Conservation (phyloP, 2,797 vertebrate genomes). For the Gambelia wislizenii region DNA sequence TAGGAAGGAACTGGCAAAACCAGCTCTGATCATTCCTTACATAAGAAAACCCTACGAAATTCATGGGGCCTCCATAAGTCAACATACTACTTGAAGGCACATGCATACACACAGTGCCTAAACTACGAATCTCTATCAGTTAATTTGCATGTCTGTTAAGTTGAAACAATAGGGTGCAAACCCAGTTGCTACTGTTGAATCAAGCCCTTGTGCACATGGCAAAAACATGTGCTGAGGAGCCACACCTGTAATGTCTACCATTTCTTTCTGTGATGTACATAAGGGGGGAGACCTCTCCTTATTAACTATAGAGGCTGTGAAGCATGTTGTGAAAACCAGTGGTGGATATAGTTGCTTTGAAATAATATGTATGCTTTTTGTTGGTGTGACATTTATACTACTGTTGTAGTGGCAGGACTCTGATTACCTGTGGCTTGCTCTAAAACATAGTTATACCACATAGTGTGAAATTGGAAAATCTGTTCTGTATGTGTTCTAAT, state of each 20-base stretch:
- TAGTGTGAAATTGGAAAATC: constrained; percentile 92
- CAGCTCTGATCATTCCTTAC: too few relatives aligned
- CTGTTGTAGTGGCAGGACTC: constrained; percentile 45
- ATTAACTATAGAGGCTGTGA: constrained; percentile 35
- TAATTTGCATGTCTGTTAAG: not conserved
- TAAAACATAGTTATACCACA: constrained; percentile 65
- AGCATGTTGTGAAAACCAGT: constrained; percentile 12
- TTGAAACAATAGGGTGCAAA: not conserved
- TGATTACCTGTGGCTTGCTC: constrained; percentile 74
- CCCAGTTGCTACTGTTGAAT: not conserved
- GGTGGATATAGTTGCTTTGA: constrained; percentile 36
- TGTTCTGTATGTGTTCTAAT: constrained; percentile 93
- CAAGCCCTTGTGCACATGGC: not conserved
- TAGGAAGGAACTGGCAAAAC: too few relatives aligned
- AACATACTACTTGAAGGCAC: too few relatives aligned
- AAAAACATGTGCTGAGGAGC: not conserved
- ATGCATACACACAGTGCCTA: constrained; percentile 1
- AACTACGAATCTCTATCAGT: not conserved
- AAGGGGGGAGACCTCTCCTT: not conserved
- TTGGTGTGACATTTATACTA: constrained; percentile 49
- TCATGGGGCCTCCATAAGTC: too few relatives aligned
- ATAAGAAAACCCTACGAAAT: too few relatives aligned
- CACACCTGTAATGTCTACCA: not conserved
- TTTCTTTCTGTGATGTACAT: not conserved
- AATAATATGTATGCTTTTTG: constrained; percentile 24